These are phyloP conservation scores for Chironomus riparius DNA, from an alignment of 2,888 invertebrate genomes.

Conservation along the genomic window DNA sequence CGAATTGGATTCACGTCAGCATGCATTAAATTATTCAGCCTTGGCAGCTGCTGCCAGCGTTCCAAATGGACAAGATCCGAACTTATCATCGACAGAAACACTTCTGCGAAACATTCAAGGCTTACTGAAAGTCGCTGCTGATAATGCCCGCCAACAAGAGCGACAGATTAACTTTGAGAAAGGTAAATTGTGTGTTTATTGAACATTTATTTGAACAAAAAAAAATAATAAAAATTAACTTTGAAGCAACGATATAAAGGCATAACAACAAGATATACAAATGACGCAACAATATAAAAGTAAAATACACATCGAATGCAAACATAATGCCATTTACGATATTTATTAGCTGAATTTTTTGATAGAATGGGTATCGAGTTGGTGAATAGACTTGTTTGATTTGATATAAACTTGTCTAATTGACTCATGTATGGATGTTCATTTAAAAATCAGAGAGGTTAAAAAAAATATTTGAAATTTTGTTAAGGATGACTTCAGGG, in stretches of 20 bases:
- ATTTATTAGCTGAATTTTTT: too few species aligned
- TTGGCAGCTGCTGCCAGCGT: conserved; percentile 50
- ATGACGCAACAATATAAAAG: background rate
- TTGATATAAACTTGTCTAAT: too few species aligned
- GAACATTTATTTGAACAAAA: background rate
- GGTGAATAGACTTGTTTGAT: too few species aligned
- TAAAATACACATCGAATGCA: background rate
- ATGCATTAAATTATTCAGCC: conserved; percentile 74
- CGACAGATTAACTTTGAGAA: conserved; percentile 93
- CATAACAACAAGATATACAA: background rate
- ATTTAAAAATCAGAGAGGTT: too few species aligned
- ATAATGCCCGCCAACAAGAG: conserved; percentile 93
- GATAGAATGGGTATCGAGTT: too few species aligned
- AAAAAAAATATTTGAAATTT: too few species aligned
- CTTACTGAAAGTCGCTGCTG: conserved; percentile 91
- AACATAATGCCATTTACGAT: background rate
- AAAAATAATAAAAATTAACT: background rate
- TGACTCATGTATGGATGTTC: too few species aligned
- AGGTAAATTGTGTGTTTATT: conserved; percentile 55
- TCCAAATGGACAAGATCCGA: conserved; percentile 47
- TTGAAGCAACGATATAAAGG: background rate
- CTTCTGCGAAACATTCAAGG: conserved; percentile 92
- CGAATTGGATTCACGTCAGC: conserved; percentile 46
- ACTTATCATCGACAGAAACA: conserved; percentile 81
- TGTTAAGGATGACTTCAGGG: too few species aligned